These are phyloP conservation scores for Drosophila teissieri DNA, from an alignment of 1,140 invertebrate genomes.

Conservation along the genomic window DNA sequence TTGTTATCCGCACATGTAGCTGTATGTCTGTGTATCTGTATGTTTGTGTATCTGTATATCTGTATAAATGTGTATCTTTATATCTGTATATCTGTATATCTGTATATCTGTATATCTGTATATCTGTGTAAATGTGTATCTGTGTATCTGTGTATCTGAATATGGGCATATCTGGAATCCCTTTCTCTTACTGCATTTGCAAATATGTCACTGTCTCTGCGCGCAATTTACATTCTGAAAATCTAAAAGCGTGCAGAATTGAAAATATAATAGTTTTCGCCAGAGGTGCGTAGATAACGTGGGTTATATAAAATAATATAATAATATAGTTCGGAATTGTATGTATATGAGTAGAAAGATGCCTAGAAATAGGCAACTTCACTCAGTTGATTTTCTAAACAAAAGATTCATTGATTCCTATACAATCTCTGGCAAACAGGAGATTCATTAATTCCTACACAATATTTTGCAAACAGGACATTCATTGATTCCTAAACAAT, in stretches of 20 bases:
- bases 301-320: too few relatives aligned
- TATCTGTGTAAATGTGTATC: neutral
- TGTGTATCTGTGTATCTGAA: too few relatives aligned
- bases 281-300: neutral
- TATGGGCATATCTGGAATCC: neutral
- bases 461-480: too few relatives aligned
- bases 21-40: neutral
- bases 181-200: neutral
- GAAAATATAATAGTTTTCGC: neutral
- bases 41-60: neutral
- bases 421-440: too few relatives aligned
- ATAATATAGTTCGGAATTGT: too few relatives aligned
- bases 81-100: neutral
- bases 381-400: too few relatives aligned
- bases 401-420: too few relatives aligned
- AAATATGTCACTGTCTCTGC: constrained; percentile 37
- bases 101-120: neutral
- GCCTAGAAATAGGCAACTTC: too few relatives aligned
- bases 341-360: too few relatives aligned
- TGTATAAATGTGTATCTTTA: neutral
- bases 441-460: too few relatives aligned
- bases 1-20: constrained; percentile 48
- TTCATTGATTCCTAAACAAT: too few relatives aligned
- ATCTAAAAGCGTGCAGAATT: neutral
- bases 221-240: constrained; percentile 26